Evolutionary conservation across 2,113 vertebrate genomes (phyloP).

Genomic region (Meles meles): DNA sequence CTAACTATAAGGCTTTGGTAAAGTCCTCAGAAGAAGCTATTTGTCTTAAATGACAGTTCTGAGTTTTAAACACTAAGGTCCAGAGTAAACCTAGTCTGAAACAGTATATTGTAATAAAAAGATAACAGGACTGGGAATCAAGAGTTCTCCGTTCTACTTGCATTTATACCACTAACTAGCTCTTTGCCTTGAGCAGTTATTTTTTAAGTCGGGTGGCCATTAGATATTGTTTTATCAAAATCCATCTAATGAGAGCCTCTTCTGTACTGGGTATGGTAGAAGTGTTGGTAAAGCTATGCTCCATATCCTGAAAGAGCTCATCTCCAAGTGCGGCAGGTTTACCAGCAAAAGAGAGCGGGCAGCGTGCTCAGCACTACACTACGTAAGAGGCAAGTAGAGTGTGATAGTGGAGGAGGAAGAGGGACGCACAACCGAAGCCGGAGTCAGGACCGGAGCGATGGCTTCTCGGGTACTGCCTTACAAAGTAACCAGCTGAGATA

Average conservation of each 20-base stretch:
- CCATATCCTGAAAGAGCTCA: background rate
- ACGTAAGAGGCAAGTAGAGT: accelerated
- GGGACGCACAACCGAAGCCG: background rate
- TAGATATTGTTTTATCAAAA: background rate
- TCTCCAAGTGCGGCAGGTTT: background rate
- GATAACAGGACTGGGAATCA: conserved; percentile 3
- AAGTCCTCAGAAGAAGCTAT: conserved; percentile 55
- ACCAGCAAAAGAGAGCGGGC: background rate
- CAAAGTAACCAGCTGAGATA: background rate
- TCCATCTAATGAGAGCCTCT: background rate
- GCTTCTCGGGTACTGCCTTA: background rate
- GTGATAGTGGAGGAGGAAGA: background rate
- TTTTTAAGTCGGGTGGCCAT: background rate
- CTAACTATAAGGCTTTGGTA: conserved; percentile 1
- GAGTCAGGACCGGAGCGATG: background rate
- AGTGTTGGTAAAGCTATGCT: background rate
- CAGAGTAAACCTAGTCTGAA: conserved; percentile 42
- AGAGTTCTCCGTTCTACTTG: background rate
- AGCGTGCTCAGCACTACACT: too few relatives aligned
- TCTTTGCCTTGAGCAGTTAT: background rate
- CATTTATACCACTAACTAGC: background rate
- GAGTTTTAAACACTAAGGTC: conserved; percentile 40
- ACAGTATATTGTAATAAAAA: conserved; percentile 15
- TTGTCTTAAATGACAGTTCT: conserved; percentile 66
- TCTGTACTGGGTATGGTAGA: background rate